A percentile compares a stretch with the other conserved stretches of the same genome.
Evolutionary conservation across 1,140 invertebrate species (phyloP).

Genomic region (Maconellicoccus hirsutus): DNA sequence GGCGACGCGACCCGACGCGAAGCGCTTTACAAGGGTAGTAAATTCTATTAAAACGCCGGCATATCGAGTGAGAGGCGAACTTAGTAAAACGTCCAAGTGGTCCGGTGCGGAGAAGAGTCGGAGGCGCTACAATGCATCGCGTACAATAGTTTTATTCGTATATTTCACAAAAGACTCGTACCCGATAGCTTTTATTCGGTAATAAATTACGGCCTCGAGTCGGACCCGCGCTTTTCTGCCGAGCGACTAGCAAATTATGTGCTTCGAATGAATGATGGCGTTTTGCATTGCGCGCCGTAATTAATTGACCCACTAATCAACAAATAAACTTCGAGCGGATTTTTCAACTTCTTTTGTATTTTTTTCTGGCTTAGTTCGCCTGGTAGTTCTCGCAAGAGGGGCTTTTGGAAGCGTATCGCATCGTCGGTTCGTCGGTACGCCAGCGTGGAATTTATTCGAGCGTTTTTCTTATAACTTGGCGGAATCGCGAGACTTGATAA

Average conservation of each 20-base stretch:
- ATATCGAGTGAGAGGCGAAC: neutral
- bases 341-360: too few species aligned
- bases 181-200: constrained; percentile 3
- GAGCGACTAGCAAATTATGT: neutral
- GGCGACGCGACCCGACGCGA: too few species aligned
- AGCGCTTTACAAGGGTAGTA: neutral
- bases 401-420: too few species aligned
- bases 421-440: too few species aligned
- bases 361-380: too few species aligned
- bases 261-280: constrained; percentile 2
- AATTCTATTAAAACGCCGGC: neutral
- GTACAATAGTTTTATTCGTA: constrained; percentile 5
- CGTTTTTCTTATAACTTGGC: too few species aligned
- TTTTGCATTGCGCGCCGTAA: neutral
- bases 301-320: constrained; percentile 5
- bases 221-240: neutral
- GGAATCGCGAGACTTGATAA: neutral
- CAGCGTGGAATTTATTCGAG: too few species aligned
- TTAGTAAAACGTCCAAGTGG: neutral
- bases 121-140: neutral
- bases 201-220: neutral
- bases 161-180: constrained; percentile 9
- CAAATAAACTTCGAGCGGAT: neutral
- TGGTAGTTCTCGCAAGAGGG: too few species aligned
- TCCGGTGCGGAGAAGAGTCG: too few species aligned